A percentile compares a stretch with the other conserved stretches of the same genome.
phyloP scores from a whole-genome alignment of 2,797 vertebrate genomes.

The Sebastes vulpes region DNA sequence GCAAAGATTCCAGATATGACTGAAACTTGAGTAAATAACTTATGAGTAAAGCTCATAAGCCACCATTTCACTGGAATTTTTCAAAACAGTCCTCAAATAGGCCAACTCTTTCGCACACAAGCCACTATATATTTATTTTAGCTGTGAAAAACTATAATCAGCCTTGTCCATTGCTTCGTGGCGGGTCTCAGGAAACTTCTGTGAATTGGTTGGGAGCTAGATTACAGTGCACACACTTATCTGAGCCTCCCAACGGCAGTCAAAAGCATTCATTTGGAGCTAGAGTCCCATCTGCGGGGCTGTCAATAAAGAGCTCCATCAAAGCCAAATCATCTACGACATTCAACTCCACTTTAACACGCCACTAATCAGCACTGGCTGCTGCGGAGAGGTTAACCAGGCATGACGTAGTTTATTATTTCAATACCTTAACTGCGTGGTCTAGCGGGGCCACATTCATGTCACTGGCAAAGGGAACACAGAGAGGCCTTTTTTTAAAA shows the following conservation, averaged over 20 bases:
- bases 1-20: background rate
- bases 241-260: slow-evolving; percentile 23
- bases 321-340: slow-evolving; percentile 39
- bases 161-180: background rate
- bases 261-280: slow-evolving; percentile 49
- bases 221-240: slow-evolving; percentile 52
- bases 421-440: slow-evolving; percentile 60
- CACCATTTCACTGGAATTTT: slow-evolving; percentile 1
- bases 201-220: slow-evolving; percentile 27
- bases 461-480: slow-evolving; percentile 59
- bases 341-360: slow-evolving; percentile 33
- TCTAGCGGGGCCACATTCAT: slow-evolving; percentile 49
- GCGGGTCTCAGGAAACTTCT: slow-evolving; percentile 18
- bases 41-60: background rate
- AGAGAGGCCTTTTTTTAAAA: slow-evolving; percentile 64
- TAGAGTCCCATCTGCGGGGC: slow-evolving; percentile 26
- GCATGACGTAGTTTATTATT: slow-evolving; percentile 72
- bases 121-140: slow-evolving; percentile 47
- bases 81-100: background rate
- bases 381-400: slow-evolving; percentile 46
- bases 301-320: slow-evolving; percentile 51
- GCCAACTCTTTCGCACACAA: slow-evolving; percentile 6
- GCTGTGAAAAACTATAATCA: slow-evolving; percentile 64
- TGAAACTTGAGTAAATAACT: background rate
- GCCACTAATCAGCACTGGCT: slow-evolving; percentile 62